Evolutionary conservation across 2,888 invertebrate genomes (phyloP).

Genomic region (Eumacrocentrus americanus): DNA sequence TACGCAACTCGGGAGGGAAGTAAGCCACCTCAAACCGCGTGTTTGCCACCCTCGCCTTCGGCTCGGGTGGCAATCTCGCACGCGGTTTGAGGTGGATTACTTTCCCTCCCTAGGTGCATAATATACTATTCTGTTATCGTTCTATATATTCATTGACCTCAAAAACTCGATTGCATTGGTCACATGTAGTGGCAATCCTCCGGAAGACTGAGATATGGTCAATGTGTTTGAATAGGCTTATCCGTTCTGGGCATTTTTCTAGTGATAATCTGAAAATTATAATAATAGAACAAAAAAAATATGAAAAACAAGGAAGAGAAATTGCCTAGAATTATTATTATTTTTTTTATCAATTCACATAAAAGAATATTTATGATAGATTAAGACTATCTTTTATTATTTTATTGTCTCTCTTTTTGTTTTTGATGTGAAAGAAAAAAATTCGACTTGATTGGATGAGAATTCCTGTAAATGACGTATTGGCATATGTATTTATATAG

Average conservation of each 20-base stretch:
- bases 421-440: too few relatives aligned
- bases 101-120: neutral
- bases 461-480: constrained; percentile 9
- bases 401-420: neutral
- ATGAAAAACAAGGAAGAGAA: neutral
- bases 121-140: neutral
- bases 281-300: constrained; percentile 2
- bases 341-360: too few relatives aligned
- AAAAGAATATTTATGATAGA: neutral
- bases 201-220: constrained; percentile 13
- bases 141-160: neutral
- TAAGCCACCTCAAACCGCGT: too few relatives aligned
- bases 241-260: constrained; percentile 11
- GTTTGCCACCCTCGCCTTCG: too few relatives aligned
- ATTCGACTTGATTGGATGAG: constrained; percentile 4
- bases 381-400: neutral
- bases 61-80: too few relatives aligned
- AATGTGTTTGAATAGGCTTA: neutral
- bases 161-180: neutral
- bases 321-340: too few relatives aligned
- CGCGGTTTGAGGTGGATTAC: too few relatives aligned
- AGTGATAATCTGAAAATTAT: neutral
- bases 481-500: neutral
- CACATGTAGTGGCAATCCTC: neutral
- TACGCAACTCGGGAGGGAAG: too few relatives aligned